Evolutionary conservation across 2,888 invertebrate genomes (phyloP), one percentile per base, ranked within the genome.

Genomic region (Reticulitermes lucifugus): DNA sequence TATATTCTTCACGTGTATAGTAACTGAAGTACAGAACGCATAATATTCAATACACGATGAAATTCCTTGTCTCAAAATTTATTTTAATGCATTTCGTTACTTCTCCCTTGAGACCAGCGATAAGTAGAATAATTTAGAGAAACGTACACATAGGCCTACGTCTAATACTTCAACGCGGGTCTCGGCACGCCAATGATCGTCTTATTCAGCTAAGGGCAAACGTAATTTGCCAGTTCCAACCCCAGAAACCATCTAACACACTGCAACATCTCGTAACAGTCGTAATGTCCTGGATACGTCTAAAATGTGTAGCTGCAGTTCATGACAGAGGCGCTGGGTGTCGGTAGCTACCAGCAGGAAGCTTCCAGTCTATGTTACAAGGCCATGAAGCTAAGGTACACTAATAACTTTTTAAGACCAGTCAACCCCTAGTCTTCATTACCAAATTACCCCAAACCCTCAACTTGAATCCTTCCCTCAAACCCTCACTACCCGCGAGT

Each of bases 401-500:
- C 86, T 86, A 86, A 86, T 86, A 86, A 86, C 70, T 86, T 86
- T 86, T 86, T 86, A 86, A 86, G 86, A 84, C 86, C 86, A 29
- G 80, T 51, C 81, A 43, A 51, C 59, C 84, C 82, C 60, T 35
- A 79, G 86, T 81, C 84, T 84, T 86, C 86, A 86, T 86, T 84
- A 82, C 86, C 75, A 81, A 86, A 86, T 86, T 86, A 86, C 86
- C 43, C 60, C 60, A 41, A 70, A 35, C 80, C 80, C 80, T 80
- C 25, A 18, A 46, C n/a, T n/a, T 6, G 65, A 25, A 65, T 65
- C 65, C 65, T 12, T 10, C 3, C 65, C 65, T 9, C 65, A n/a
- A 65, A 25, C 65, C 65, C 65, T 65, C 65, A 25, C 10, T 25
- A 65, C n/a, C 65, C 65, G 35, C 35, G 65, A n/a, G 65, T 65